Conservation (phyloP, 1,140 invertebrate species). For the Sinonovacula constricta region DNA sequence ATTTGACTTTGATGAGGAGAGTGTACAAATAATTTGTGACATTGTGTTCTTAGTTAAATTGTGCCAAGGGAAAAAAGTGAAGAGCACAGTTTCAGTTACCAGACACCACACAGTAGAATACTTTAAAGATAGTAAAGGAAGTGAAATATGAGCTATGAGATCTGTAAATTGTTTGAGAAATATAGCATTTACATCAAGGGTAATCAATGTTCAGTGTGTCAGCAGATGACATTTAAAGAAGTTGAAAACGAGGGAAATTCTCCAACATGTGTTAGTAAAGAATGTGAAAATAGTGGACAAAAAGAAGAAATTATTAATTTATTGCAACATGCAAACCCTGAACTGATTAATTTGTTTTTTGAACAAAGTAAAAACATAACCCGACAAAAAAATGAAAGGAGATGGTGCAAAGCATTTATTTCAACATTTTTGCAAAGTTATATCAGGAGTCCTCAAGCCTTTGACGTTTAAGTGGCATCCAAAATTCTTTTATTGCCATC, state of each 20-base stretch:
- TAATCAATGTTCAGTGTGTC: slow-evolving; percentile 4
- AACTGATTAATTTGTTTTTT: slow-evolving; percentile 7
- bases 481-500: slow-evolving; percentile 18
- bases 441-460: slow-evolving; percentile 28
- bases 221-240: neutral
- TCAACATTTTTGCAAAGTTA: slow-evolving; percentile 23
- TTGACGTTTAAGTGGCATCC: neutral
- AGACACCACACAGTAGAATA: too few relatives aligned
- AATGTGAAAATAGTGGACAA: neutral
- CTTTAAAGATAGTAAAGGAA: slow-evolving; percentile 3
- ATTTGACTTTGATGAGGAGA: neutral
- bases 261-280: neutral
- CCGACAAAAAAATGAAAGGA: slow-evolving; percentile 14
- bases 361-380: slow-evolving; percentile 15
- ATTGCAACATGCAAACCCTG: neutral
- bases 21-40: neutral
- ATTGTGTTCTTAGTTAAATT: neutral
- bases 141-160: neutral
- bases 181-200: neutral
- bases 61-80: neutral
- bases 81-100: neutral
- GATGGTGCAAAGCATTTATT: slow-evolving; percentile 27
- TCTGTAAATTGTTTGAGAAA: slow-evolving; percentile 1
- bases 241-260: neutral
- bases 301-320: slow-evolving; percentile 11